Evolutionary conservation across 2,797 vertebrate genomes (phyloP).

Genomic region (Anguilla marmorata): DNA sequence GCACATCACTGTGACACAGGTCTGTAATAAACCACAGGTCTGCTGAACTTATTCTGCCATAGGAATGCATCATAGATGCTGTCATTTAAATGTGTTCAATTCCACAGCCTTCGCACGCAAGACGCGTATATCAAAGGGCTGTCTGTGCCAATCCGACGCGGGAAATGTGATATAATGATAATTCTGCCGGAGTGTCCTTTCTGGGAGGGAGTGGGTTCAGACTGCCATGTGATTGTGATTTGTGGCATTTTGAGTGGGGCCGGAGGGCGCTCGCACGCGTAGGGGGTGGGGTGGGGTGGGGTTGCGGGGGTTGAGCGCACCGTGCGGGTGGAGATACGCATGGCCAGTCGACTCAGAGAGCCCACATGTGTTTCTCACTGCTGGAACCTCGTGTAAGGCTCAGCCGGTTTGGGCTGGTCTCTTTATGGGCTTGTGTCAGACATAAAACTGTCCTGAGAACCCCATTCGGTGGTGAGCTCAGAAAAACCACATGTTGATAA

Average conservation of each 20-base stretch:
- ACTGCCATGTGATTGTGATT: slow-evolving; percentile 67
- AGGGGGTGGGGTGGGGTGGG: background rate
- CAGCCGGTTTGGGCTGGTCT: slow-evolving; percentile 60
- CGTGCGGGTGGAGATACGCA: background rate
- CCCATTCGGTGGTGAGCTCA: slow-evolving; percentile 43
- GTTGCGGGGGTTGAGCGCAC: background rate
- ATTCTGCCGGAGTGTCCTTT: background rate
- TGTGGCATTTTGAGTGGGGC: slow-evolving; percentile 50
- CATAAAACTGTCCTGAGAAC: slow-evolving; percentile 58
- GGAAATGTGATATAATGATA: background rate
- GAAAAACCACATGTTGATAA: slow-evolving; percentile 58
- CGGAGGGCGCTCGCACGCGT: background rate
- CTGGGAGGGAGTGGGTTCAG: slow-evolving; percentile 16
- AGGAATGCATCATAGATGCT: slow-evolving; percentile 56
- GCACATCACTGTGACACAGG: background rate
- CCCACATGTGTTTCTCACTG: slow-evolving; percentile 56
- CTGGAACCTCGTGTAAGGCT: slow-evolving; percentile 48
- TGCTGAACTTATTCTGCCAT: background rate
- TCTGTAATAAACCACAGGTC: background rate
- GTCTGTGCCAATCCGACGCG: slow-evolving; percentile 59
- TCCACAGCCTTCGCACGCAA: slow-evolving; percentile 68
- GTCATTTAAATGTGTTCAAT: slow-evolving; percentile 63
- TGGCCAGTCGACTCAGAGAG: slow-evolving; percentile 37
- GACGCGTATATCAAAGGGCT: slow-evolving; percentile 66
- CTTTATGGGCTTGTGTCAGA: slow-evolving; percentile 61